Evolutionary conservation across 1,140 invertebrate species (phyloP), one percentile per base, ranked within the genome.

Genomic region (Polypedilum pembai): DNA sequence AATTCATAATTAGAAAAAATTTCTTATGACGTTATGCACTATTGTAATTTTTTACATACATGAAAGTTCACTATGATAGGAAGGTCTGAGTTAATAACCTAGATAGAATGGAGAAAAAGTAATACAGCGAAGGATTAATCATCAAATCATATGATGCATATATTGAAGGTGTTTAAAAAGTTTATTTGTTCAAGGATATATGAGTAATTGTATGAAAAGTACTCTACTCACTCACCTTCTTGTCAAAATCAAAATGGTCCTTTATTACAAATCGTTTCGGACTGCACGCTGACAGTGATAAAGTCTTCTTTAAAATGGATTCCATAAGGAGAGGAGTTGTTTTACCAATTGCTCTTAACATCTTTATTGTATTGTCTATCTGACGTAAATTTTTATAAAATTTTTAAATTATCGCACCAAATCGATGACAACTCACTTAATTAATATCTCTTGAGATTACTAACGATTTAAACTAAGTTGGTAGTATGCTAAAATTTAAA

Each of bases 51-150:
- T 12, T n/a, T 15, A 56, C 45, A 15, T 56, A 56, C 45, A 78
- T 94, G 92, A 79, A 93, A 94, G 81, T 93, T 93, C 2, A 94
- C 91, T 81, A 94, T 92, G 7, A 94, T 92, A 24, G 92, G 91
- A 77, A 90, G 88, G 56, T 87, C 85, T 78, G 89, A 92, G 79
- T 92, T 92, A 87, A 93, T 91, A 40, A 93, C 91, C 85, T 93
- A 77, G 4, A 80, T 76, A n/a, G 73, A 73, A 33, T 33, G 5
- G 5, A 5, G 5, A 33, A 12, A 41, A 40, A 5, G 20, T 10
- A 69, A 40, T 66, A 20, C 20, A 75, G 17, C 45, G 63, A 21
- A 74, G 20, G n/a, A 69, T 18, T 74, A 75, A 7, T 73, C 40
- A 12, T 73, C 40, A 24, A n/a, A 17, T n/a, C n/a, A 40, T 10